Base-by-base conservation (phyloP, 2,888 invertebrate genomes). In the Tetheella fluctuosa region DNA sequence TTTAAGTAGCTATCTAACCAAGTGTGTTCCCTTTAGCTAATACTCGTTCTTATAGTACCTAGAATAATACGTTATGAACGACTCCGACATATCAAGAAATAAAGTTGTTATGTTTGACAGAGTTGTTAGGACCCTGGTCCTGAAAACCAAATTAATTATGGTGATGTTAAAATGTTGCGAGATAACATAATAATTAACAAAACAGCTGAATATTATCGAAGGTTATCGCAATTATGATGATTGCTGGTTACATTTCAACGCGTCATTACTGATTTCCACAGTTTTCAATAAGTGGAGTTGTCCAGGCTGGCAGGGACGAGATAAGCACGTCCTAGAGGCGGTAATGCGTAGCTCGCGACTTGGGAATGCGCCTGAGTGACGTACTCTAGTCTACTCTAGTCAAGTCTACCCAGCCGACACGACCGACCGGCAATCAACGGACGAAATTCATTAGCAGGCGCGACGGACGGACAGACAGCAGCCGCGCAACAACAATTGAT, bases 401-500 rank as follows among this genome's bases (percentile, higher is more conserved):
- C 15, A 2, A 34, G 37, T 15, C 37, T 1, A 3, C 2, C 39
- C 39, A 2, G 6, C 10, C 48, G 20, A n/a, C 39, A 10, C 42
- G 57, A 59, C 56, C 58, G 59, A 57, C 62, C 68, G 67, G 62
- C 62, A 61, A 73, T 68, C 71, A 76, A 76, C 66, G 65, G 68
- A 66, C 74, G 52, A 71, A 68, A 75, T 77, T 76, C 76, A 76
- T 76, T 77, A 74, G 70, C 74, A 71, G 77, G 71, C 76, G 81
- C 79, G 77, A 71, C 75, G 74, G 75, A 72, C 74, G 60, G 77
- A 71, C 78, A 74, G 77, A 71, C 79, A 73, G 75, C 78, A 73
- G 76, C 73, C 73, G 73, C 67, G 69, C 64, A 63, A 30, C 54
- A 17, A 68, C 73, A 60, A 74, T 82, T 86, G 85, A 88, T 88